Evolutionary conservation across 2,113 vertebrate species (phyloP).

Genomic region (Labeo rohita): DNA sequence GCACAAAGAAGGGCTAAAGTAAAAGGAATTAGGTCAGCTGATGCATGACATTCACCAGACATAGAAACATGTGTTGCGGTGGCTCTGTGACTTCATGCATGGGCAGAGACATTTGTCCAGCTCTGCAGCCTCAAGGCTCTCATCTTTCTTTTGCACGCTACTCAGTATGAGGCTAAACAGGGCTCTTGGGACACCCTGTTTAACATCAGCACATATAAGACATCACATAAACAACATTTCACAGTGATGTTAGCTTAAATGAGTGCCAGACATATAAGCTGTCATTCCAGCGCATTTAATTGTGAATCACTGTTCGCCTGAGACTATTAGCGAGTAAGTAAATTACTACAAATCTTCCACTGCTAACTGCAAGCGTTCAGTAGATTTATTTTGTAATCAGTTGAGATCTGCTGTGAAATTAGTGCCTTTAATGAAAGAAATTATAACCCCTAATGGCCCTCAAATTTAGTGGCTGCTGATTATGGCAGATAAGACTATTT

Average conservation of each 20-base stretch:
- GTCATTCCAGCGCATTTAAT: constrained; percentile 57
- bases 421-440: constrained; percentile 1
- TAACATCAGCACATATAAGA: constrained; percentile 70
- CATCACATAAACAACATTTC: constrained; percentile 65
- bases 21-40: constrained; percentile 45
- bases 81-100: constrained; percentile 33
- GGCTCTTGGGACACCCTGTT: constrained; percentile 56
- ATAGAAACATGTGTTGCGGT: constrained; percentile 50
- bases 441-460: not conserved
- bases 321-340: constrained; percentile 28
- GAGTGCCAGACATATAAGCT: constrained; percentile 50
- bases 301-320: constrained; percentile 48
- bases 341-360: not conserved
- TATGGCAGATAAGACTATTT: not conserved
- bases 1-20: constrained; percentile 32
- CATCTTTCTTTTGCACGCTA: constrained; percentile 47
- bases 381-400: not conserved
- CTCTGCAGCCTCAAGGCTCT: constrained; percentile 13
- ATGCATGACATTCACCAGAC: constrained; percentile 53
- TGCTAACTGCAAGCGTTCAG: not conserved
- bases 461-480: not conserved
- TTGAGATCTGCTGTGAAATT: not conserved
- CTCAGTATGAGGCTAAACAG: constrained; percentile 65
- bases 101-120: constrained; percentile 41
- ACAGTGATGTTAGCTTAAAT: constrained; percentile 51